Evolutionary conservation across 1,140 invertebrate species (phyloP).

Genomic region (Adelges cooleyi): DNA sequence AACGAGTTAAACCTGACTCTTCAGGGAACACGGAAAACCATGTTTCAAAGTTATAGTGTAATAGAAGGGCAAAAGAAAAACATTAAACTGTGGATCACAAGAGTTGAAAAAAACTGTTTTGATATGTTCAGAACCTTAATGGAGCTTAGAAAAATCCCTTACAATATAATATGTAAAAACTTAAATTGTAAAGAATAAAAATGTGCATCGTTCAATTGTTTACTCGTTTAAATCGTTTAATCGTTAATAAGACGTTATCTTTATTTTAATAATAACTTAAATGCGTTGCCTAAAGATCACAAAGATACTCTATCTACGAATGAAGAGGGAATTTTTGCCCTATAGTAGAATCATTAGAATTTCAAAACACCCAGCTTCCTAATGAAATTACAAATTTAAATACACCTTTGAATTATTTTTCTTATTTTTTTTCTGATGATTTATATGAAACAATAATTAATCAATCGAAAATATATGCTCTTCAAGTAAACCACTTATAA

Average conservation of each 20-base stretch:
- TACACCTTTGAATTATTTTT: neutral
- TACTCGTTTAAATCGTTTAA: neutral
- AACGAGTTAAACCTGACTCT: slow-evolving; percentile 34
- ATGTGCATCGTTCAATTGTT: neutral
- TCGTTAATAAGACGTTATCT: neutral
- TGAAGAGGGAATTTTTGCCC: neutral
- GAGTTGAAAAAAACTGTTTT: too few relatives aligned
- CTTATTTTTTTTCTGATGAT: slow-evolving; percentile 3
- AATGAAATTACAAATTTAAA: neutral
- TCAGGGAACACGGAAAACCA: slow-evolving; percentile 32
- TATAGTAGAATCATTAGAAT: too few relatives aligned
- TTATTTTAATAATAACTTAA: neutral
- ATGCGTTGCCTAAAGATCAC: neutral
- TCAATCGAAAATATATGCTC: neutral
- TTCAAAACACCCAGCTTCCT: neutral
- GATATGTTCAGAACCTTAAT: too few relatives aligned
- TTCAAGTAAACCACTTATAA: neutral
- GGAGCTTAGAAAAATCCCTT: neutral
- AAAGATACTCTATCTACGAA: neutral
- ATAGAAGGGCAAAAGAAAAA: slow-evolving; percentile 34
- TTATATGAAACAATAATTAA: neutral
- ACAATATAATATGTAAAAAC: too few relatives aligned
- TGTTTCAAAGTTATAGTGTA: slow-evolving; percentile 34
- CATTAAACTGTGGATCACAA: neutral
- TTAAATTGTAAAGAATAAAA: too few relatives aligned